Base-by-base conservation (phyloP, 2,888 invertebrate species). In the Sylvicola cinctus region DNA sequence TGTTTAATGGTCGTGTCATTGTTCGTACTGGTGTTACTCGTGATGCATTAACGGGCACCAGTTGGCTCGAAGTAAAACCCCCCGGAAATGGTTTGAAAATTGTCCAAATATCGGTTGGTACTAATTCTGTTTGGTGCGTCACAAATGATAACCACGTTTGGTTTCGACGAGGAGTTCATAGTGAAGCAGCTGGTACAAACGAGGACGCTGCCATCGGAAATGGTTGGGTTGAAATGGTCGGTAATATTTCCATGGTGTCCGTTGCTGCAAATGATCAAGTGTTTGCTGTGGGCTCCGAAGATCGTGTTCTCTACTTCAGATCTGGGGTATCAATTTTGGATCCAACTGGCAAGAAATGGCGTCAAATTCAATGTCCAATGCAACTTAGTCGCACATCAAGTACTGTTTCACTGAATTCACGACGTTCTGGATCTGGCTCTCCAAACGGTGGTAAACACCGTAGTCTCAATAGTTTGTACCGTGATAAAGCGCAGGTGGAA, bases 211-310 rank as follows among this genome's bases (percentile, higher is more conserved):
- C 83, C 7, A 73, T 72, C 46, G 87, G 87, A 4, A 74, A 66
- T 48, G 77, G 79, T 16, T 90, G 90, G 90, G 70, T 88, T 17
- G 81, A 85, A 63, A 85, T 90, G 68, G 75, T 83, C 39, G 85
- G 83, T 31, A 71, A 74, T 51, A 79, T 90, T 70, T 66, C 72
- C 15, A 65, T 77, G 49, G 66, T 90, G 31, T 78, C 84, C n/a
- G 78, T 88, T 36, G 77, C 85, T 23, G 66, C 74, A 11, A 83
- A 83, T 58, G 87, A 90, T 60, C 88, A 90, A 66, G 74, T 80
- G 8, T 85, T 84, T 67, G 87, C 77, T 10, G 72, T 88, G 43
- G 85, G 87, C 5, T 70, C 74, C 30, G 71, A 76, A 41, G 87
- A 88, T 56, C 72, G 85, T 39, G 65, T 73, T 41, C 65, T 85